Evolutionary conservation across 2,797 vertebrate species (phyloP).

Genomic region (Siniperca scherzeri): DNA sequence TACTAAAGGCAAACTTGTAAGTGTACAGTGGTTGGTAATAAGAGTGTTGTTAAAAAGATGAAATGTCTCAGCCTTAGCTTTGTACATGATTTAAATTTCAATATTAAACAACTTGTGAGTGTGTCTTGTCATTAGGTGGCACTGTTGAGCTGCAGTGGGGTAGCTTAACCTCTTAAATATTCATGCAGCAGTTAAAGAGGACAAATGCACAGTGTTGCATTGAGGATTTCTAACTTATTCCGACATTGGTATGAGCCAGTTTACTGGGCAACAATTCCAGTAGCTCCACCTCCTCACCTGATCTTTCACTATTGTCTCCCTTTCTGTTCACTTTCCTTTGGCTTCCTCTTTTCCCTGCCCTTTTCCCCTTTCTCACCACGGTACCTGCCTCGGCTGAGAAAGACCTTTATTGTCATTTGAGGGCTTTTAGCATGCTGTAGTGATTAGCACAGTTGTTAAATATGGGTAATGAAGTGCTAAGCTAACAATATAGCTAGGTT

Average conservation of each 20-base stretch:
- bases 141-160: slow-evolving; percentile 64
- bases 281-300: slow-evolving; percentile 78
- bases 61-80: not conserved
- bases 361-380: slow-evolving; percentile 65
- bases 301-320: slow-evolving; percentile 59
- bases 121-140: slow-evolving; percentile 68
- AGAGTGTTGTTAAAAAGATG: not conserved
- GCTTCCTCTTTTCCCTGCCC: slow-evolving; percentile 32
- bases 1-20: not conserved
- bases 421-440: slow-evolving; percentile 33
- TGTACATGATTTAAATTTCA: slow-evolving; percentile 1
- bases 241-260: slow-evolving; percentile 67
- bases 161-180: slow-evolving; percentile 26
- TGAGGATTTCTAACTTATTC: slow-evolving; percentile 65
- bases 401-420: slow-evolving; percentile 53
- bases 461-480: slow-evolving; percentile 66
- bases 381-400: slow-evolving; percentile 61
- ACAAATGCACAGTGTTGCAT: slow-evolving; percentile 55
- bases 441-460: slow-evolving; percentile 67
- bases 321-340: slow-evolving; percentile 30
- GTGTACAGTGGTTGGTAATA: not conserved
- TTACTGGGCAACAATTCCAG: slow-evolving; percentile 45
- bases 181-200: slow-evolving; percentile 35
- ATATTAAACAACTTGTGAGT: not conserved
- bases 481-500: slow-evolving; percentile 45